phyloP scores from a whole-genome alignment of 2,888 invertebrate genomes.

The Hypselothyrea guttata region DNA sequence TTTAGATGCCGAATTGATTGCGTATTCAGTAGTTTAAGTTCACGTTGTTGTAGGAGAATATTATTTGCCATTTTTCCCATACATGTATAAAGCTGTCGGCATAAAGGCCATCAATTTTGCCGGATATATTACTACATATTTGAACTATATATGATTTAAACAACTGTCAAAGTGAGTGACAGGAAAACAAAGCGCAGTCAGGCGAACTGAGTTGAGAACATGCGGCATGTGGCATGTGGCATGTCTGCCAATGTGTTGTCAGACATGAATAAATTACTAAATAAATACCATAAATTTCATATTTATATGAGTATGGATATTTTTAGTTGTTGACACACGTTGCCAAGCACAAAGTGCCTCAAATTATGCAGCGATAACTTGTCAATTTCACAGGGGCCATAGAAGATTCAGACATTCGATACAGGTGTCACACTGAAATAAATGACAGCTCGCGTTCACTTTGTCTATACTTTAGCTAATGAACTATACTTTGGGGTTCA shows the following conservation, averaged over 20 bases:
- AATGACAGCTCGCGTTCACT: neutral
- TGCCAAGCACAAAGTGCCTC: conserved; percentile 44
- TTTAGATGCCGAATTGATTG: no score
- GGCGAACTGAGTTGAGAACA: conserved; percentile 20
- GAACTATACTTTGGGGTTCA: conserved; percentile 19
- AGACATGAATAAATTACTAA: conserved; percentile 68
- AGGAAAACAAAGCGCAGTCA: conserved; percentile 43
- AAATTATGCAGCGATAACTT: conserved; percentile 26
- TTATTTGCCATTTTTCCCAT: conserved; percentile 7
- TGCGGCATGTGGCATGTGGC: conserved; percentile 33
- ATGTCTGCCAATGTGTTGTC: conserved; percentile 40
- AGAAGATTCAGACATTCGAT: no score
- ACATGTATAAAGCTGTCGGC: conserved; percentile 3
- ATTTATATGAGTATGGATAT: conserved; percentile 25
- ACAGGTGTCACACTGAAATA: neutral
- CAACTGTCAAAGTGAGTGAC: conserved; percentile 62
- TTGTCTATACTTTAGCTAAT: conserved; percentile 9
- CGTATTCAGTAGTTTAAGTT: no score
- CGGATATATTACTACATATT: conserved; percentile 18
- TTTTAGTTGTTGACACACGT: conserved; percentile 52
- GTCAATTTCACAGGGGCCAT: conserved; percentile 29
- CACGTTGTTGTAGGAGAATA: conserved; percentile 6
- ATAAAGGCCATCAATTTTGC: conserved; percentile 25
- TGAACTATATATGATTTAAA: conserved; percentile 51
- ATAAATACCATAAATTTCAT: conserved; percentile 65